A percentile compares a stretch with the other conserved stretches of the same genome.
Evolutionary conservation across 2,797 vertebrate genomes (phyloP).

Genomic region (Clarias fuscus): DNA sequence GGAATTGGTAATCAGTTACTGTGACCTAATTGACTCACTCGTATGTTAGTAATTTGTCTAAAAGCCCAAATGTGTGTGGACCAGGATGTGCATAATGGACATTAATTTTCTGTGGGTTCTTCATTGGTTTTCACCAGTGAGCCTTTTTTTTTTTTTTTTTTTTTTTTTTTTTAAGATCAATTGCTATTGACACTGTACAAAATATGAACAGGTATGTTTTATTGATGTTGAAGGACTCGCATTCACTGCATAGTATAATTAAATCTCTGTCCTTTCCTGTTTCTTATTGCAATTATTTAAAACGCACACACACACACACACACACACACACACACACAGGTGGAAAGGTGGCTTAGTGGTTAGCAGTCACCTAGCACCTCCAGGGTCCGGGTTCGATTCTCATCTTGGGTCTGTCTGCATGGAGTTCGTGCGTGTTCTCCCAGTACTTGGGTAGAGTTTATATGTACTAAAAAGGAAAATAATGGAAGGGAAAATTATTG

Average conservation of each 20-base stretch:
- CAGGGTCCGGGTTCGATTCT: too few species aligned
- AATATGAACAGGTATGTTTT: slow-evolving; percentile 9
- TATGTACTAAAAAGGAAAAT: not conserved
- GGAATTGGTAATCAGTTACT: not conserved
- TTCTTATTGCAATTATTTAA: not conserved
- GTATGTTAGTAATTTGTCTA: slow-evolving; percentile 11
- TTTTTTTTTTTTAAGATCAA: not conserved
- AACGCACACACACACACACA: too few species aligned
- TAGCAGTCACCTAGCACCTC: too few species aligned
- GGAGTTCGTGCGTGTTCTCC: too few species aligned
- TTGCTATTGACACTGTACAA: not conserved
- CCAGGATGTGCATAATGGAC: slow-evolving; percentile 23
- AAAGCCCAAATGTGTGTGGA: slow-evolving; percentile 27
- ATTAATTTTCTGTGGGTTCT: not conserved
- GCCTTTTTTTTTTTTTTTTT: slow-evolving; percentile 4
- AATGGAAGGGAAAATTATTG: not conserved
- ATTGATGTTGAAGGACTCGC: slow-evolving; percentile 18
- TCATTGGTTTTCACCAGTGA: not conserved
- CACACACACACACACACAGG: too few species aligned
- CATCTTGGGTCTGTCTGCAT: too few species aligned
- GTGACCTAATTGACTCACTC: slow-evolving; percentile 12
- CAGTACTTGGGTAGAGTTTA: too few species aligned
- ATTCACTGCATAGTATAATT: slow-evolving; percentile 35
- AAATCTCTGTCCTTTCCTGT: slow-evolving; percentile 41
- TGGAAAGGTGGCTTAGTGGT: too few species aligned